These are phyloP conservation scores for Oeneis ivallda DNA, from an alignment of 2,888 invertebrate genomes.

Conservation along the genomic window DNA sequence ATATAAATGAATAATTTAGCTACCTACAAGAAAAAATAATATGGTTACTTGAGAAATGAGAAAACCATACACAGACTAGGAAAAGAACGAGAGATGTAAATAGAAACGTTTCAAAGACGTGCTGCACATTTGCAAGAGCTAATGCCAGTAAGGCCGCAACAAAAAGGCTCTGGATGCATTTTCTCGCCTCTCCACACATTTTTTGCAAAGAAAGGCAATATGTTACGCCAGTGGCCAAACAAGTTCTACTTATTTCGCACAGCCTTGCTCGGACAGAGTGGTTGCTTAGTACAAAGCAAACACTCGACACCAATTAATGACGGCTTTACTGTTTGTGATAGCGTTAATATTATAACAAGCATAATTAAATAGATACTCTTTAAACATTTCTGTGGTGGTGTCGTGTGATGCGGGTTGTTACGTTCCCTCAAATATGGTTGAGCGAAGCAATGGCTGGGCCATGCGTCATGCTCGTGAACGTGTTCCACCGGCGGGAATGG, in stretches of 20 bases:
- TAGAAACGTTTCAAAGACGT: slow-evolving; percentile 25
- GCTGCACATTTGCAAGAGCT: slow-evolving; percentile 31
- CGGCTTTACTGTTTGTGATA: not conserved
- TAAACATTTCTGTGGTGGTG: too few species aligned
- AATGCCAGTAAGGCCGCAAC: slow-evolving; percentile 32
- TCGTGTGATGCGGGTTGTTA: too few species aligned
- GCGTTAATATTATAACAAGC: not conserved
- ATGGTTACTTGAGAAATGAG: not conserved
- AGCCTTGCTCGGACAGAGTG: slow-evolving; percentile 27
- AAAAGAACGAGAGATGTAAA: slow-evolving; percentile 16
- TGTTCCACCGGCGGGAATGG: too few species aligned
- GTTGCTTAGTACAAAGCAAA: slow-evolving; percentile 28
- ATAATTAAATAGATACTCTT: too few species aligned
- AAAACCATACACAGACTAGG: not conserved
- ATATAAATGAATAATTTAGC: too few species aligned
- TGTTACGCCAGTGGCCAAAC: slow-evolving; percentile 33
- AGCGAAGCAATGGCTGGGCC: too few species aligned
- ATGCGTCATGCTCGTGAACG: too few species aligned
- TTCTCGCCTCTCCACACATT: slow-evolving; percentile 34
- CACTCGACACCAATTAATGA: slow-evolving; percentile 23
- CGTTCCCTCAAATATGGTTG: too few species aligned
- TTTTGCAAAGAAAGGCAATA: slow-evolving; percentile 33
- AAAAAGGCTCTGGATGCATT: slow-evolving; percentile 32
- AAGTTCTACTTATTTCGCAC: slow-evolving; percentile 26
- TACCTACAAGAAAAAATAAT: not conserved